Percentiles rank a stretch among this genome's conserved stretches.
Conservation (phyloP, 2,113 vertebrate species). For the Phodopus roborovskii region DNA sequence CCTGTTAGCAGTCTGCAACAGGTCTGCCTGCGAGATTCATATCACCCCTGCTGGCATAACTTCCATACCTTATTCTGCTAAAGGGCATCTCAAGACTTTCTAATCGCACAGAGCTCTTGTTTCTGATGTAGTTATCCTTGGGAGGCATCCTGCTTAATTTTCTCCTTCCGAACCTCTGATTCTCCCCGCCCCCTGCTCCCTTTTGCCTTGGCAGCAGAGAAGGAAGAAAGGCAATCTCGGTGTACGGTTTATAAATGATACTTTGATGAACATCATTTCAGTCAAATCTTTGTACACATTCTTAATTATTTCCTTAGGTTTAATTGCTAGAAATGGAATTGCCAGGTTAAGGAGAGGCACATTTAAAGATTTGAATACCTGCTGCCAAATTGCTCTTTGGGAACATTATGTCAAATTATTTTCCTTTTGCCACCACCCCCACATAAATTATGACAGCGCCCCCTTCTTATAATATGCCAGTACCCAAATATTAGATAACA, state of each 20-base stretch:
- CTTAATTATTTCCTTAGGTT: slow-evolving; percentile 72
- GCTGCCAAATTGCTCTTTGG: slow-evolving; percentile 40
- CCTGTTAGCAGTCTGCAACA: neutral
- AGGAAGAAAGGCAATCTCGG: slow-evolving; percentile 36
- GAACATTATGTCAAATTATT: neutral
- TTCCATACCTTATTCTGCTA: neutral
- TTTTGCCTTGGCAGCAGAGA: neutral
- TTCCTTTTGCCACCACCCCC: neutral
- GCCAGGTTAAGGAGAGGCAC: slow-evolving; percentile 7
- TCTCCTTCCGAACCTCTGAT: slow-evolving; percentile 25
- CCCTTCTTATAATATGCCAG: neutral
- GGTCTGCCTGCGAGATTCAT: neutral
- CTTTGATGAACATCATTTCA: slow-evolving; percentile 65
- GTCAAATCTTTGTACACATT: slow-evolving; percentile 61
- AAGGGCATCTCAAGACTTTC: slow-evolving; percentile 7
- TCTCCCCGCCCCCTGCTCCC: too few relatives aligned
- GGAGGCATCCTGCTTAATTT: slow-evolving; percentile 47
- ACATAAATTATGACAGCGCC: neutral
- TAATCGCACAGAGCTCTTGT: neutral
- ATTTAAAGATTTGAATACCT: slow-evolving; percentile 37
- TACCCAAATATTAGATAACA: neutral
- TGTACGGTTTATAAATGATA: slow-evolving; percentile 20
- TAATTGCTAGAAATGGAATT: slow-evolving; percentile 59
- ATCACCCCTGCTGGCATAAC: neutral
- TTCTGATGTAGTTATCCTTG: neutral